phyloP scores from a whole-genome alignment of 2,888 invertebrate genomes.

The Phanerotoma sp. region DNA sequence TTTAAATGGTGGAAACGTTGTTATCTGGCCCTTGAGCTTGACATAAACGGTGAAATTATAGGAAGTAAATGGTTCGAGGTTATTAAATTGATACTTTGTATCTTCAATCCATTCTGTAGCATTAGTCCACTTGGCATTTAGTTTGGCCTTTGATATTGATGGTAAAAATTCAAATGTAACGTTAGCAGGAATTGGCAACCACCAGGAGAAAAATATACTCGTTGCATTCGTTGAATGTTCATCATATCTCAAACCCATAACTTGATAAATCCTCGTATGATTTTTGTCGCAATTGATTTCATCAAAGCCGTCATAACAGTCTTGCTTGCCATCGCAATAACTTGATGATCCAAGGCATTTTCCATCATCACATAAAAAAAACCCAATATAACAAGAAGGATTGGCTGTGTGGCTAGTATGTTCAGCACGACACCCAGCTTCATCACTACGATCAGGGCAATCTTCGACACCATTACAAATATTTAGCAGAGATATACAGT shows the following conservation, averaged over 20 bases:
- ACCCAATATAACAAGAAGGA: constrained; percentile 60
- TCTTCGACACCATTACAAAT: constrained; percentile 61
- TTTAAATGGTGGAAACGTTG: constrained; percentile 63
- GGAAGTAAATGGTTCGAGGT: constrained; percentile 69
- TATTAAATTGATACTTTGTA: constrained; percentile 64
- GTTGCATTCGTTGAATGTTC: constrained; percentile 65
- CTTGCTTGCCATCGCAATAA: constrained; percentile 68
- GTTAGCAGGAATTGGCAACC: constrained; percentile 58
- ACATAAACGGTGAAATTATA: constrained; percentile 82
- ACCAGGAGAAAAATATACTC: constrained; percentile 69
- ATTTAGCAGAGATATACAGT: constrained; percentile 60
- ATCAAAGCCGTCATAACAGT: constrained; percentile 76
- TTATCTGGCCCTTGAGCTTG: constrained; percentile 60
- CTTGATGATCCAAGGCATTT: constrained; percentile 64
- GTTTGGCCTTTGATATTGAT: constrained; percentile 62
- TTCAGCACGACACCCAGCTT: constrained; percentile 55
- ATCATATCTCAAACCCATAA: constrained; percentile 66
- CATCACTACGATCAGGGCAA: constrained; percentile 63
- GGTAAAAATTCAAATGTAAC: constrained; percentile 68
- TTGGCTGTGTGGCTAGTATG: constrained; percentile 50
- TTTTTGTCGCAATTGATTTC: constrained; percentile 66
- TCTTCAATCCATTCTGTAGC: constrained; percentile 65
- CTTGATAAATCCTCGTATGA: constrained; percentile 58
- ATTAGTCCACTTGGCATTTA: constrained; percentile 63
- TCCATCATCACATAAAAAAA: constrained; percentile 64